Evolutionary conservation across 2,797 vertebrate species (phyloP).

Genomic region (Galago senegalensis): DNA sequence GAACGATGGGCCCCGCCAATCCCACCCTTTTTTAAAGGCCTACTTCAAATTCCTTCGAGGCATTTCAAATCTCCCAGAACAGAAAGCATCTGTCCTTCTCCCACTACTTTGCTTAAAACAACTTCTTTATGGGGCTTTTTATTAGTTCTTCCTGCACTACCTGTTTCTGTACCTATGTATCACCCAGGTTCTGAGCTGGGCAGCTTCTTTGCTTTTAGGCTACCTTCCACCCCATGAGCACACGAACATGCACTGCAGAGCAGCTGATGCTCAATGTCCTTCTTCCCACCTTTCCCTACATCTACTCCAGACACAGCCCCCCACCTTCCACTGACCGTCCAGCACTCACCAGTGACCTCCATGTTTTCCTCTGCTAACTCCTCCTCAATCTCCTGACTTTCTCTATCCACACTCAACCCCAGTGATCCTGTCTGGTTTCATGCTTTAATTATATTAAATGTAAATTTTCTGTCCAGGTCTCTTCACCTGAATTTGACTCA

Average conservation of each 20-base stretch:
- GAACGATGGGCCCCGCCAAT: not conserved
- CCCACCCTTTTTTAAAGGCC: not conserved
- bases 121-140: not conserved
- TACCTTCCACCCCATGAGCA: not conserved
- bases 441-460: not conserved
- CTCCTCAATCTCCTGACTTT: not conserved
- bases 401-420: not conserved
- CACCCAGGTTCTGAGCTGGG: not conserved
- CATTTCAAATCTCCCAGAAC: not conserved
- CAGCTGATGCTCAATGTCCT: too few species aligned
- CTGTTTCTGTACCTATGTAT: not conserved
- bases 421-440: not conserved
- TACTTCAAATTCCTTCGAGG: not conserved
- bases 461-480: not conserved
- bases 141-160: not conserved
- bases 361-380: not conserved
- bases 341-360: not conserved
- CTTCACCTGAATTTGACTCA: not conserved
- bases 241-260: rapidly evolving
- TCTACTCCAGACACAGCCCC: not conserved
- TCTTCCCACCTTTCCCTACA: not conserved
- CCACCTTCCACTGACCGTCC: not conserved
- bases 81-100: not conserved
- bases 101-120: not conserved
- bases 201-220: not conserved